A percentile compares a stretch with the other conserved stretches of the same genome.
Conservation (phyloP, 2,888 invertebrate species). For the Sminthurinus aureus region DNA sequence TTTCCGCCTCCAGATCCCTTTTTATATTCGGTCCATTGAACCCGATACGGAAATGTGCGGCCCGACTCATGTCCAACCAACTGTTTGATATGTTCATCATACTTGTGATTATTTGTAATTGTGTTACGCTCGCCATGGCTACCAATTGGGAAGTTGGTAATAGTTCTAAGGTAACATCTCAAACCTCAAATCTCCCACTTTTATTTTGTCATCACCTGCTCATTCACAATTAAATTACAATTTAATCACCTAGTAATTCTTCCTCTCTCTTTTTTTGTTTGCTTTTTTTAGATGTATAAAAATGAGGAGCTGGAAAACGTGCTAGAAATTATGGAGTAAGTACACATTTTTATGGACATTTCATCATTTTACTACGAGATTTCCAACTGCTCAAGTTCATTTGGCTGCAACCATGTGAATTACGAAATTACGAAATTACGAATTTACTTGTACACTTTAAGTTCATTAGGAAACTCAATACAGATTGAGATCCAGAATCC, state of each 20-base stretch:
- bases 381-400: too few species aligned
- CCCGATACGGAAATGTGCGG: slow-evolving; percentile 81
- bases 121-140: slow-evolving; percentile 88
- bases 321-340: slow-evolving; percentile 8
- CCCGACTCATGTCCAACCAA: slow-evolving; percentile 94
- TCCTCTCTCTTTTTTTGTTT: too few species aligned
- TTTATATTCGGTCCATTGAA: slow-evolving; percentile 95
- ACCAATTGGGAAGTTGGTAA: slow-evolving; percentile 40
- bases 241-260: too few species aligned
- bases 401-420: too few species aligned
- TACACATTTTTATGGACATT: not conserved
- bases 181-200: too few species aligned
- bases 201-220: too few species aligned
- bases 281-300: not conserved
- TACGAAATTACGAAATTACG: too few species aligned
- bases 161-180: not conserved
- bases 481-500: too few species aligned
- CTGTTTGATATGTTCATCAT: slow-evolving; percentile 93
- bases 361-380: too few species aligned
- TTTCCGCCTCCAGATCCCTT: slow-evolving; percentile 90
- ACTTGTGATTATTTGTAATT: slow-evolving; percentile 85
- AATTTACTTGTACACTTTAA: too few species aligned
- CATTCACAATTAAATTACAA: too few species aligned
- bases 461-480: too few species aligned
- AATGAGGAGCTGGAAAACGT: slow-evolving; percentile 9